Percentiles rank a stretch among this genome's conserved stretches.
Evolutionary conservation across 2,888 invertebrate species (phyloP).

Genomic region (Charanyca ferruginea): DNA sequence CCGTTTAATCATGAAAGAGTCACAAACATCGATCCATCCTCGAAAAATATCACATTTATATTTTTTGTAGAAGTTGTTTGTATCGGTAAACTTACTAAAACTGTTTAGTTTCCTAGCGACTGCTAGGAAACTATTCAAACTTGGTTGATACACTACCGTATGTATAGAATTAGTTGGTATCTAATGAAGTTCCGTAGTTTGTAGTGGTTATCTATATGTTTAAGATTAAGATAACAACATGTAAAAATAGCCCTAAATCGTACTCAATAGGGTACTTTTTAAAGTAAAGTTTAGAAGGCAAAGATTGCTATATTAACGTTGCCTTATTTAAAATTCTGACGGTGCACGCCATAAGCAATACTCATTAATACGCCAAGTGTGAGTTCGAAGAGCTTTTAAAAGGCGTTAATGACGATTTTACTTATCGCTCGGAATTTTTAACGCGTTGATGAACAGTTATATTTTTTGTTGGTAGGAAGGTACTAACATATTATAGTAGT

Average conservation of each 20-base stretch:
- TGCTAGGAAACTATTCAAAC: too few species aligned
- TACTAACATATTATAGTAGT: background rate
- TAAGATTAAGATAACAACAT: background rate
- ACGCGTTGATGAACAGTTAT: background rate
- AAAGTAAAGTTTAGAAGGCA: background rate
- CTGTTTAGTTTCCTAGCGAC: too few species aligned
- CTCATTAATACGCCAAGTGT: conserved; percentile 42
- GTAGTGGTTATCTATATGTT: background rate
- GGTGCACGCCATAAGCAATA: background rate
- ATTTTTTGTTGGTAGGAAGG: background rate
- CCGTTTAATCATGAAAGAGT: too few species aligned
- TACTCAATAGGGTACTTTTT: background rate
- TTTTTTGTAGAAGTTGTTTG: too few species aligned
- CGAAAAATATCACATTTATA: too few species aligned
- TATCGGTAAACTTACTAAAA: too few species aligned
- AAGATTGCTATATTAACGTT: background rate
- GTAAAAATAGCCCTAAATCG: background rate
- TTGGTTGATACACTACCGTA: too few species aligned
- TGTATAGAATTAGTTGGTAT: too few species aligned
- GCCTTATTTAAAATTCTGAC: conserved; percentile 28
- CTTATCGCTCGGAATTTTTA: conserved; percentile 8
- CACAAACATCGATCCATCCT: too few species aligned
- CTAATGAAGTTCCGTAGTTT: too few species aligned
- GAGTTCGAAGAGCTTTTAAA: conserved; percentile 26
- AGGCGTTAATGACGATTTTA: conserved; percentile 34